Evolutionary conservation across 2,888 invertebrate species (phyloP).

Genomic region (Morinoia aosen): DNA sequence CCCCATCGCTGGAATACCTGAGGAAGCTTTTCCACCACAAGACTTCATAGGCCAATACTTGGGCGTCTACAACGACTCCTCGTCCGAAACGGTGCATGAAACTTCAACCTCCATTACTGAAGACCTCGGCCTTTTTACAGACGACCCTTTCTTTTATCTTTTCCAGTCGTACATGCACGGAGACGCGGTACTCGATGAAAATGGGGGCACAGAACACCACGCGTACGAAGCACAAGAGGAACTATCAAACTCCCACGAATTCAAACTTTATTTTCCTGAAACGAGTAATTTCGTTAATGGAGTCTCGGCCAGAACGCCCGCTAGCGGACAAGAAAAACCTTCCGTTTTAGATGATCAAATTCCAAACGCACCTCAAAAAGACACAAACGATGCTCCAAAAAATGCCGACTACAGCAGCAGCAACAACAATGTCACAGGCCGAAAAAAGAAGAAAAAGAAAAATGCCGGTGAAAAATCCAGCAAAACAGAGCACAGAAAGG

Average conservation of each 20-base stretch:
- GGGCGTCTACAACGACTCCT: background rate
- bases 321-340: background rate
- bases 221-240: background rate
- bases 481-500: no score
- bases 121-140: background rate
- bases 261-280: background rate
- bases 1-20: background rate
- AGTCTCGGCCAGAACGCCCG: no score
- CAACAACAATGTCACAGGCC: background rate
- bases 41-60: background rate
- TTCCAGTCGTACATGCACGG: slow-evolving; percentile 37
- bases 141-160: background rate
- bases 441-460: background rate
- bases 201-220: background rate
- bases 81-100: background rate
- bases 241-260: slow-evolving; percentile 1
- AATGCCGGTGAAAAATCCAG: background rate
- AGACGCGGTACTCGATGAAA: background rate
- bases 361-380: background rate
- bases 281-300: background rate
- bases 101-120: background rate
- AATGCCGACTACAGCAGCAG: background rate
- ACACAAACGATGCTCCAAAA: background rate
- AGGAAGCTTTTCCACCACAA: background rate
- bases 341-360: background rate